These are phyloP conservation scores for Deroplatys truncata DNA, from an alignment of 2,888 invertebrate species.

Conservation along the genomic window DNA sequence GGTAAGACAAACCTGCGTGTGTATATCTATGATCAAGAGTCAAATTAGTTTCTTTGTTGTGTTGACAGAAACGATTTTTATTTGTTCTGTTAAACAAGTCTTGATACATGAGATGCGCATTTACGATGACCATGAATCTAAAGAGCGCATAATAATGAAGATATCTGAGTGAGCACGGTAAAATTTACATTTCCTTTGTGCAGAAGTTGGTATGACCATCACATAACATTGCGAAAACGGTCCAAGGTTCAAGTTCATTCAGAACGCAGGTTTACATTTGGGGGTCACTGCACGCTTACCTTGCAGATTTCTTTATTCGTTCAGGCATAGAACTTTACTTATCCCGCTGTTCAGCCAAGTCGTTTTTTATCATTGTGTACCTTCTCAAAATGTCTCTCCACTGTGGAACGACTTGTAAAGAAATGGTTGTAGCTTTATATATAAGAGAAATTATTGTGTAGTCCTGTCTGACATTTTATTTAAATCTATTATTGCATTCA, in stretches of 20 bases:
- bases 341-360: too few relatives aligned
- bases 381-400: too few relatives aligned
- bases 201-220: neutral
- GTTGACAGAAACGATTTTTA: neutral
- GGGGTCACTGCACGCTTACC: neutral
- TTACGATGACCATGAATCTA: neutral
- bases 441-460: too few relatives aligned
- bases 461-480: too few relatives aligned
- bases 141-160: neutral
- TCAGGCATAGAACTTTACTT: neutral
- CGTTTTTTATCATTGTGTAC: too few relatives aligned
- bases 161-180: neutral
- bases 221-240: neutral
- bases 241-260: neutral
- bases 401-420: too few relatives aligned
- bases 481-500: too few relatives aligned
- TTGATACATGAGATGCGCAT: neutral
- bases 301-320: neutral
- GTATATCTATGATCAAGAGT: neutral
- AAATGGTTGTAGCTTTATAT: too few relatives aligned
- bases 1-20: too few relatives aligned
- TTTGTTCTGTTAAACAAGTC: neutral
- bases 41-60: neutral
- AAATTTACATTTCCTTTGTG: neutral
- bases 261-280: neutral